Percentiles rank a stretch among this genome's conserved stretches.
Conservation (phyloP, 2,113 vertebrate genomes). For the Percopsis transmontana region DNA sequence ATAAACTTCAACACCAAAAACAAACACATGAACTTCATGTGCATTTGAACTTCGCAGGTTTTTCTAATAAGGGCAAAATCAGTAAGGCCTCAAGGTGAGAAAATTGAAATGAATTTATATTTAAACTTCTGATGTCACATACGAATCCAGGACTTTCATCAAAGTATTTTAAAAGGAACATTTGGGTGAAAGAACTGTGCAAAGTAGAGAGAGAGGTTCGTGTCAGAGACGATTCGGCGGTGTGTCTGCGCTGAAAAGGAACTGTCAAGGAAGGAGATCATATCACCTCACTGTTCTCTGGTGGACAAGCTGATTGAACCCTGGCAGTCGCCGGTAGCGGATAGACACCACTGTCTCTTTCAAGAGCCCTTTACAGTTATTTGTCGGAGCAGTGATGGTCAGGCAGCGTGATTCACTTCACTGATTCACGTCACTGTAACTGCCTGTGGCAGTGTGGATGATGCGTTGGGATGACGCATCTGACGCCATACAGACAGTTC, state of each 20-base stretch:
- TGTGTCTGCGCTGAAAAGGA: conserved; percentile 38
- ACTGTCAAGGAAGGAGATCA: conserved; percentile 48
- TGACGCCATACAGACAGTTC: conserved; percentile 18
- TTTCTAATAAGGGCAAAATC: not conserved
- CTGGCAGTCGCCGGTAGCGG: conserved; percentile 54
- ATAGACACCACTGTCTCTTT: conserved; percentile 33
- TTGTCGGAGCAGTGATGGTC: conserved; percentile 44
- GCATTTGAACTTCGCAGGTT: no score
- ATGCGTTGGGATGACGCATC: conserved; percentile 5
- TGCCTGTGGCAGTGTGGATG: conserved; percentile 37
- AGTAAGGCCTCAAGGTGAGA: not conserved
- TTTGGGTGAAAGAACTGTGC: conserved; percentile 1
- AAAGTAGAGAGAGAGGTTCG: conserved; percentile 25
- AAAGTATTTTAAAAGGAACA: not conserved
- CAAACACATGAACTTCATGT: no score
- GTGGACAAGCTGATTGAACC: conserved; percentile 62
- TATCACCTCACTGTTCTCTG: conserved; percentile 56
- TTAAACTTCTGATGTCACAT: not conserved
- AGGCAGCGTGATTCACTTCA: conserved; percentile 43
- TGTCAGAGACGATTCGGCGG: conserved; percentile 24
- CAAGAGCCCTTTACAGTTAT: conserved; percentile 61
- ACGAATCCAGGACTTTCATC: not conserved
- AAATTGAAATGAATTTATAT: conserved; percentile 1
- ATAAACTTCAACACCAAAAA: no score
- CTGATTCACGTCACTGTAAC: conserved; percentile 31